phyloP scores from a whole-genome alignment of 2,888 invertebrate genomes.

The Chesias legatella region DNA sequence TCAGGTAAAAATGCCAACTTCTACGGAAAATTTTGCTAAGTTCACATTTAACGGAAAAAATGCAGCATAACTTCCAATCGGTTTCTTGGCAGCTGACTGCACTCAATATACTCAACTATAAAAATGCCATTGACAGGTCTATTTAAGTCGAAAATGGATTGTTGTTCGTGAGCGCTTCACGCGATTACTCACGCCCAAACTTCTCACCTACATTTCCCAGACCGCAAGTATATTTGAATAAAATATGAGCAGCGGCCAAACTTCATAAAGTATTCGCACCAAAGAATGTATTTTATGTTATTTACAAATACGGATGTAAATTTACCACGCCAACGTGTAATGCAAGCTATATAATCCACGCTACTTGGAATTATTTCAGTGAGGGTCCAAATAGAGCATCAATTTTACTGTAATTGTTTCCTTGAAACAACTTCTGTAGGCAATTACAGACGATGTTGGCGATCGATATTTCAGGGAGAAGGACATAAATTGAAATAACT shows the following conservation, averaged over 20 bases:
- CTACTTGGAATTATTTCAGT: constrained; percentile 26
- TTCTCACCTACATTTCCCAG: constrained; percentile 39
- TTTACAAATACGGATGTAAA: constrained; percentile 27
- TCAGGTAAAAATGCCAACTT: constrained; percentile 5
- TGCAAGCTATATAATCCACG: constrained; percentile 16
- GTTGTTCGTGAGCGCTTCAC: constrained; percentile 35
- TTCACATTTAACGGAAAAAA: constrained; percentile 6
- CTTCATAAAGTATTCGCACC: constrained; percentile 32
- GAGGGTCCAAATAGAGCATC: constrained; percentile 25
- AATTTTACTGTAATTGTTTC: constrained; percentile 30
- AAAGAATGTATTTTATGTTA: constrained; percentile 35
- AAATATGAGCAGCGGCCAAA: constrained; percentile 39
- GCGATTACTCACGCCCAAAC: constrained; percentile 35
- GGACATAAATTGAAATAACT: constrained; percentile 17
- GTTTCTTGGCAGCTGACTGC: constrained; percentile 12
- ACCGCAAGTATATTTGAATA: constrained; percentile 43
- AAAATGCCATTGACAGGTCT: constrained; percentile 30
- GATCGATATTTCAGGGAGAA: constrained; percentile 14
- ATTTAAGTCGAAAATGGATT: constrained; percentile 36
- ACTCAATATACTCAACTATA: constrained; percentile 26
- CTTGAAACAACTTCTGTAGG: constrained; percentile 26
- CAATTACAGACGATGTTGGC: constrained; percentile 22
- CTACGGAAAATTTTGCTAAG: not conserved
- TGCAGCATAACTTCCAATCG: constrained; percentile 3
- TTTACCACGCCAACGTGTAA: constrained; percentile 27